Percentiles rank a stretch among this genome's conserved stretches.
phyloP scores from a whole-genome alignment of 2,888 invertebrate genomes.

The Sarcophaga caerulescens region DNA sequence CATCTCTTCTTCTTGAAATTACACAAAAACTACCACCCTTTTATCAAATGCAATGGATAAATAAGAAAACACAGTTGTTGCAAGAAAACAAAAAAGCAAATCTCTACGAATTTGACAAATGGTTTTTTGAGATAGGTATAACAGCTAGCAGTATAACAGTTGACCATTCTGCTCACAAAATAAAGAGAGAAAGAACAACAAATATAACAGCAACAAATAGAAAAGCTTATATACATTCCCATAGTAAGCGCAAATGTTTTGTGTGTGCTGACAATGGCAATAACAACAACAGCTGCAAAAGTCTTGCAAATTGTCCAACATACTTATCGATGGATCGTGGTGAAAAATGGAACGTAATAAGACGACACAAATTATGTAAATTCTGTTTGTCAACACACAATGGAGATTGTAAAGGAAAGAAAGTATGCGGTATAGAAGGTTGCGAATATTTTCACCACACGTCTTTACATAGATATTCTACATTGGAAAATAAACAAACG shows the following conservation, averaged over 20 bases:
- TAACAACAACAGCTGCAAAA: neutral
- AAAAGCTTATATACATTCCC: neutral
- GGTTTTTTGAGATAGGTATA: neutral
- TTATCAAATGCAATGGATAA: slow-evolving; percentile 24
- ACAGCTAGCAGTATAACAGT: slow-evolving; percentile 25
- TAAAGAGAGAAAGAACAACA: neutral
- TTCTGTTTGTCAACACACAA: neutral
- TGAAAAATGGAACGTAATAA: neutral
- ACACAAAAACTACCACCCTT: slow-evolving; percentile 4
- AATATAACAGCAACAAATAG: neutral
- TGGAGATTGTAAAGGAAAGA: neutral
- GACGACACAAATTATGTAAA: slow-evolving; percentile 1
- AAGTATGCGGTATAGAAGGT: neutral
- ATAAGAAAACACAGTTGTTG: neutral
- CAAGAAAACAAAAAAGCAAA: slow-evolving; percentile 37
- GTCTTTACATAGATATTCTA: slow-evolving; percentile 6
- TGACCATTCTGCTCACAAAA: neutral
- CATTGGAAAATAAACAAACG: neutral
- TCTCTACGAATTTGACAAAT: slow-evolving; percentile 28
- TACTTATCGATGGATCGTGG: neutral
- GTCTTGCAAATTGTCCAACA: neutral
- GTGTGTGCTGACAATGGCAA: neutral
- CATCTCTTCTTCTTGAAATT: slow-evolving; percentile 4
- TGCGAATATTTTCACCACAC: neutral
- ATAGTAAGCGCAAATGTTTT: slow-evolving; percentile 7